phyloP scores from a whole-genome alignment of 2,797 vertebrate species.

The Eleutherodactylus coqui region DNA sequence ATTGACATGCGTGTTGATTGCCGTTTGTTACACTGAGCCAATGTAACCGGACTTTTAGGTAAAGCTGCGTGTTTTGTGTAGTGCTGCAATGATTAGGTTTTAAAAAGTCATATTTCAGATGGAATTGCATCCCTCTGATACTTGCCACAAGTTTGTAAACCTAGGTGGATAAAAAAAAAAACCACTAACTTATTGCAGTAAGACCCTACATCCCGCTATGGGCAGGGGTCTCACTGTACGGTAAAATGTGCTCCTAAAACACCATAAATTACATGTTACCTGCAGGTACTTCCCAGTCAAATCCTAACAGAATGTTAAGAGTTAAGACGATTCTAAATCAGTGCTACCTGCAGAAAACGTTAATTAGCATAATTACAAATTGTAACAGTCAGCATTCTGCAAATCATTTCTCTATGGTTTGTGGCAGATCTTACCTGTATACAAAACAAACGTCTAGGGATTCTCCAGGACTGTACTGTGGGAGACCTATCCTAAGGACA shows the following conservation, averaged over 20 bases:
- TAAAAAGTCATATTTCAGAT: not conserved
- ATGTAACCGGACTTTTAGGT: too few species aligned
- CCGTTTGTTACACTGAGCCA: too few species aligned
- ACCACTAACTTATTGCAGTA: slow-evolving; percentile 13
- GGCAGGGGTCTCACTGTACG: not conserved
- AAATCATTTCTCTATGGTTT: not conserved
- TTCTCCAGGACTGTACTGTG: too few species aligned
- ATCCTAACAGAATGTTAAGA: not conserved
- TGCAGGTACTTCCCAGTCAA: not conserved
- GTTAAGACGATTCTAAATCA: not conserved
- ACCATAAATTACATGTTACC: not conserved
- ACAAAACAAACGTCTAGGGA: too few species aligned
- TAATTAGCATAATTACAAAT: not conserved
- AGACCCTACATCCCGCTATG: not conserved
- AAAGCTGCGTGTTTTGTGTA: not conserved
- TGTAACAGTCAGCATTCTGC: not conserved
- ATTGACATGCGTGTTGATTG: too few species aligned
- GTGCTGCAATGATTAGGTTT: not conserved
- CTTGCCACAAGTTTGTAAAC: not conserved
- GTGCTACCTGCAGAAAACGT: not conserved
- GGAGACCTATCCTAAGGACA: too few species aligned
- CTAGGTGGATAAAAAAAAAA: not conserved
- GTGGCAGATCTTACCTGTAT: too few species aligned
- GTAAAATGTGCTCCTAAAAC: not conserved
- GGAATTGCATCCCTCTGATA: not conserved